Percentiles rank a stretch among this genome's conserved stretches.
phyloP scores from a whole-genome alignment of 1,140 invertebrate species.

The Anastrepha ludens region DNA sequence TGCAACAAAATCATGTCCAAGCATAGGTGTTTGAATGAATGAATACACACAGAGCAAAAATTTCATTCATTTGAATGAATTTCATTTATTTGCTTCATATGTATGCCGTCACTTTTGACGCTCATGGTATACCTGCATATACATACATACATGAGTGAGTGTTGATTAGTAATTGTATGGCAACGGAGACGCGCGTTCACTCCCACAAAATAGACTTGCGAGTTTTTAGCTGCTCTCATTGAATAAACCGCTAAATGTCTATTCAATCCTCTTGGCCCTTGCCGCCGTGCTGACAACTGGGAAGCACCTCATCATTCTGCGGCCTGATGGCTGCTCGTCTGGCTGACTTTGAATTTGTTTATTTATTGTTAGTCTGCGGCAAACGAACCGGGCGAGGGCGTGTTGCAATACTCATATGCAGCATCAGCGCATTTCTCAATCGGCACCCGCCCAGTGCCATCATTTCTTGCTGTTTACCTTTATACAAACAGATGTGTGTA shows the following conservation, averaged over 20 bases:
- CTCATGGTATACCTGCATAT: neutral
- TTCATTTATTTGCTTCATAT: no score
- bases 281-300: neutral
- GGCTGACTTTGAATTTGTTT: slow-evolving; percentile 39
- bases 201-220: neutral
- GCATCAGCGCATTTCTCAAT: neutral
- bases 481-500: neutral
- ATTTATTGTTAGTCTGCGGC: slow-evolving; percentile 13
- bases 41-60: no score
- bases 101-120: no score
- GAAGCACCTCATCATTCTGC: neutral
- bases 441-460: slow-evolving; percentile 7
- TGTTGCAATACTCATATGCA: neutral
- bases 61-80: no score
- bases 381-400: neutral
- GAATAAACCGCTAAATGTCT: slow-evolving; percentile 6
- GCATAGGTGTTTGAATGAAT: no score
- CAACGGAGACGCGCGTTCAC: neutral
- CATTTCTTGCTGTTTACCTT: neutral
- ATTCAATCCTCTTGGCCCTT: no score
- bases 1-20: no score
- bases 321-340: neutral
- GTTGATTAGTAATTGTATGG: neutral
- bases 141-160: neutral
- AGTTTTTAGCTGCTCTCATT: slow-evolving; percentile 27